Percentiles rank a stretch among this genome's conserved stretches.
phyloP scores from a whole-genome alignment of 2,797 vertebrate genomes.

The Danio choprae region DNA sequence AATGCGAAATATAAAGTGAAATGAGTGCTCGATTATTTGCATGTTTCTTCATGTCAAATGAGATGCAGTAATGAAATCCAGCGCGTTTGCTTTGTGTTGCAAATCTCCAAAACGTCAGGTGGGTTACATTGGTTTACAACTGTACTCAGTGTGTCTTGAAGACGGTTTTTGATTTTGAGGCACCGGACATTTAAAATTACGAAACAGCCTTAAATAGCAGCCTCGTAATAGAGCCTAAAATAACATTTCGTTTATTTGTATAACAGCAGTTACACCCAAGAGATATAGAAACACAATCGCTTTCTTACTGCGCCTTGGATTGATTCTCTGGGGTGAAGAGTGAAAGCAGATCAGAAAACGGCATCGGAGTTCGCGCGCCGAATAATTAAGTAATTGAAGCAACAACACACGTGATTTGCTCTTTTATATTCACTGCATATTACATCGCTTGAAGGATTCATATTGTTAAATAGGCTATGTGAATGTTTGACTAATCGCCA shows the following conservation, averaged over 20 bases:
- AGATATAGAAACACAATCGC: slow-evolving; percentile 63
- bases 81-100: slow-evolving; percentile 27
- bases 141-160: neutral
- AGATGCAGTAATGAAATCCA: slow-evolving; percentile 12
- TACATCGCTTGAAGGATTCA: neutral
- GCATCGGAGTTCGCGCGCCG: neutral
- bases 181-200: slow-evolving; percentile 68
- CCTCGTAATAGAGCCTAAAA: slow-evolving; percentile 77
- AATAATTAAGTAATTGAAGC: neutral
- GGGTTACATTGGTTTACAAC: neutral
- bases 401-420: neutral
- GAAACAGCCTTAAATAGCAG: slow-evolving; percentile 75
- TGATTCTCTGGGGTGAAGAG: slow-evolving; percentile 57
- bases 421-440: neutral
- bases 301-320: slow-evolving; percentile 46
- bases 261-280: slow-evolving; percentile 80
- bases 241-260: slow-evolving; percentile 79
- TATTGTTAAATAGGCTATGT: neutral
- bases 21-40: neutral
- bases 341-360: slow-evolving; percentile 3
- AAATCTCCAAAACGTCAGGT: slow-evolving; percentile 9
- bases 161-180: neutral
- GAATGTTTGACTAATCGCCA: neutral
- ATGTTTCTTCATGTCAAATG: slow-evolving; percentile 29
- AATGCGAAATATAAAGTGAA: neutral